Conservation (phyloP, 2,797 vertebrate genomes). For the Gymnopithys bicolor region DNA sequence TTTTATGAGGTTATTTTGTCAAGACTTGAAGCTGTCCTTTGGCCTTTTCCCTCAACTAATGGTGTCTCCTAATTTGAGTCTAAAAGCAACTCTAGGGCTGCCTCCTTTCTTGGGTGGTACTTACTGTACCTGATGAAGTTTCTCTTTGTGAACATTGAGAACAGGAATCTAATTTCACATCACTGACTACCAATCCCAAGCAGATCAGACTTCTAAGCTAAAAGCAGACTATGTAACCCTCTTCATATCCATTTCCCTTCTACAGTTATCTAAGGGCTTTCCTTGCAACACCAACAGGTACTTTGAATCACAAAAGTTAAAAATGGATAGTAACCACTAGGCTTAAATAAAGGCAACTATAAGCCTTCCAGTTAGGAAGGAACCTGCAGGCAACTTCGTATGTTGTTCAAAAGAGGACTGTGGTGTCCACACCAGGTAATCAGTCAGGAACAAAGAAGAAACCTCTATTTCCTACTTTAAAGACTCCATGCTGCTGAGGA, state of each 20-base stretch:
- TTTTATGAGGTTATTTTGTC: background rate
- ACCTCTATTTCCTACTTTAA: background rate
- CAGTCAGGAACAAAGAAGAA: background rate
- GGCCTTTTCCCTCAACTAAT: background rate
- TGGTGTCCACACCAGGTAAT: background rate
- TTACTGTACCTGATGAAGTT: background rate
- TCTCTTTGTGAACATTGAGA: background rate
- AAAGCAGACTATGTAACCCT: background rate
- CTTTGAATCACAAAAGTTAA: background rate
- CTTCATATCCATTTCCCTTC: background rate
- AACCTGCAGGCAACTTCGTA: background rate
- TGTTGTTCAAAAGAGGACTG: background rate
- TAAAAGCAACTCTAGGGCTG: background rate
- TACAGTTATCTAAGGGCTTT: background rate
- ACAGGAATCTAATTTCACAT: background rate
- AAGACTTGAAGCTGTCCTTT: background rate
- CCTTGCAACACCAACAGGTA: background rate
- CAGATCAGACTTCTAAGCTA: background rate
- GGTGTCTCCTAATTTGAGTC: background rate
- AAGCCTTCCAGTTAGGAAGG: background rate
- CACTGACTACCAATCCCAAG: background rate
- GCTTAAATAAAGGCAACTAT: background rate
- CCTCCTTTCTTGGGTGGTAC: background rate
- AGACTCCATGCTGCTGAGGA: background rate
- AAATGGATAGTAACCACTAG: background rate